Evolutionary conservation across 2,797 vertebrate genomes (phyloP).

Genomic region (Catostomus latipinnis): DNA sequence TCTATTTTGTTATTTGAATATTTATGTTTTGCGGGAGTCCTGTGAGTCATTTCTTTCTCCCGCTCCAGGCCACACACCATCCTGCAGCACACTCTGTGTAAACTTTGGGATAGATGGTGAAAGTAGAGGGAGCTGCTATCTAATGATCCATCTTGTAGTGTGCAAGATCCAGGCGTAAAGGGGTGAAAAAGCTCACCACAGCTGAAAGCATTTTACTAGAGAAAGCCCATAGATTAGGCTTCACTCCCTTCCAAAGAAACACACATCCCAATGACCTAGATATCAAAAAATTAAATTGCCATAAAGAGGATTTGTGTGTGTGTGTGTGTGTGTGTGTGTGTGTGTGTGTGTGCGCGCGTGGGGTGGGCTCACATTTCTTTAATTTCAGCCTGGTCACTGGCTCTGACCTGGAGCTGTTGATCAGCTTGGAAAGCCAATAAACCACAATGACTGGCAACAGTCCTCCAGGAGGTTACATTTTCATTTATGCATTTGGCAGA

Average conservation of each 20-base stretch:
- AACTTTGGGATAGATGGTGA: constrained; percentile 10
- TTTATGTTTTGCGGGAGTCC: too few relatives aligned
- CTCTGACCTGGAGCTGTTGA: constrained; percentile 50
- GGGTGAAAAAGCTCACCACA: constrained; percentile 45
- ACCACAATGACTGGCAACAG: constrained; percentile 48
- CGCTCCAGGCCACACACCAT: too few relatives aligned
- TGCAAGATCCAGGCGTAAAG: constrained; percentile 32
- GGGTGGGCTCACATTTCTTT: constrained; percentile 40
- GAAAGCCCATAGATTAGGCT: constrained; percentile 54
- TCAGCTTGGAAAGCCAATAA: constrained; percentile 38
- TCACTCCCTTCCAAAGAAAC: constrained; percentile 40
- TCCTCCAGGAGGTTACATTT: constrained; percentile 12
- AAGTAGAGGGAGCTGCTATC: constrained; percentile 18
- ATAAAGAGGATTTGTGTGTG: neutral
- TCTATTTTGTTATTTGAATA: too few relatives aligned
- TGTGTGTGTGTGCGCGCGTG: too few relatives aligned
- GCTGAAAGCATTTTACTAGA: constrained; percentile 51
- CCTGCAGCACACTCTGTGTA: too few relatives aligned
- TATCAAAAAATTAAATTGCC: constrained; percentile 49
- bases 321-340: too few relatives aligned
- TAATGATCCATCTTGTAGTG: constrained; percentile 19
- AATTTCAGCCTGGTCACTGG: constrained; percentile 55
- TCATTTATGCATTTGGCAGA: too few relatives aligned
- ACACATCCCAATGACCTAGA: constrained; percentile 59
- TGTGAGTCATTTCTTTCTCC: too few relatives aligned